Evolutionary conservation across 2,888 invertebrate genomes (phyloP).

Genomic region (Habrosyne pyritoides): DNA sequence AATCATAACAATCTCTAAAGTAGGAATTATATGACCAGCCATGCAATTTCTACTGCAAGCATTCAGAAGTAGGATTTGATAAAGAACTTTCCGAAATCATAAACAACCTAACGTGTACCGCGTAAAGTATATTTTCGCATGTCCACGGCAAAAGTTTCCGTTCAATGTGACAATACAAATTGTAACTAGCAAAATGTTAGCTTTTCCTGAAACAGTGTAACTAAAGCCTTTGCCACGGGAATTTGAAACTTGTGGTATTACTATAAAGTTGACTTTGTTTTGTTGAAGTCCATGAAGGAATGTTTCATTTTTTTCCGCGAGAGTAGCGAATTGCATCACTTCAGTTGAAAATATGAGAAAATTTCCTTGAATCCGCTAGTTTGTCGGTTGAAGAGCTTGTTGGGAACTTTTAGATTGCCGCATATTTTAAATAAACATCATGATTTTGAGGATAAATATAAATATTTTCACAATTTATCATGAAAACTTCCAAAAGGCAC

Average conservation of each 20-base stretch:
- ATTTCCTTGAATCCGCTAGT: conserved; percentile 32
- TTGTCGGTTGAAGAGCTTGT: conserved; percentile 19
- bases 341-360: conserved; percentile 39
- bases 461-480: no score
- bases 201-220: conserved; percentile 30
- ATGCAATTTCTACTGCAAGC: conserved; percentile 22
- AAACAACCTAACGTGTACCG: neutral
- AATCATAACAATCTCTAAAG: conserved; percentile 12
- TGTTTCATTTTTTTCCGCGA: conserved; percentile 12
- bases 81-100: neutral
- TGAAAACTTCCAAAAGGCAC: no score
- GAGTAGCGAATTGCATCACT: conserved; percentile 26
- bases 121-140: conserved; percentile 26
- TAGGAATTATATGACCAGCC: conserved; percentile 13
- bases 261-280: neutral
- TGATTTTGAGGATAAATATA: neutral
- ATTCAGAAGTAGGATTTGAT: conserved; percentile 10
- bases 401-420: conserved; percentile 14
- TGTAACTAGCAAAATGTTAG: conserved; percentile 45
- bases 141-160: conserved; percentile 25
- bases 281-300: neutral
- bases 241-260: conserved; percentile 12
- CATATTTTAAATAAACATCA: conserved; percentile 15
- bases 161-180: conserved; percentile 55
- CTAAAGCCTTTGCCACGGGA: conserved; percentile 6